phyloP scores from a whole-genome alignment of 1,140 invertebrate genomes.

The Drosophila chauvacae region DNA sequence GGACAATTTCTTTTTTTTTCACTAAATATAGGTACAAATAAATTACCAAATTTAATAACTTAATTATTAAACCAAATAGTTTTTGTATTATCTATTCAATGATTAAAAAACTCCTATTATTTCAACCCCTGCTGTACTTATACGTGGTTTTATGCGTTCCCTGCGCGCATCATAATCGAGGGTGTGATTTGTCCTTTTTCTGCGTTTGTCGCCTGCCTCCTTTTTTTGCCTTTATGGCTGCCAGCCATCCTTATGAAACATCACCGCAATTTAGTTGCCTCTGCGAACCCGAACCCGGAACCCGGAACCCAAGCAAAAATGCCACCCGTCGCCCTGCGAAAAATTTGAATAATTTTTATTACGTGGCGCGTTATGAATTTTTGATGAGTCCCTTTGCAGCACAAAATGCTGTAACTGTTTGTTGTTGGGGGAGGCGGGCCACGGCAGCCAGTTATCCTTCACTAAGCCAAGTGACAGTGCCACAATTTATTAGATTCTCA shows the following conservation, averaged over 20 bases:
- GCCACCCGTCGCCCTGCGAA: slow-evolving; percentile 54
- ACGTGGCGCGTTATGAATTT: slow-evolving; percentile 84
- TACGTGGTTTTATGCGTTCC: slow-evolving; percentile 13
- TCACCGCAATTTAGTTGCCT: slow-evolving; percentile 78
- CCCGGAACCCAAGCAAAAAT: slow-evolving; percentile 9
- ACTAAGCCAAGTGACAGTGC: slow-evolving; percentile 82
- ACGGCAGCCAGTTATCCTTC: slow-evolving; percentile 78
- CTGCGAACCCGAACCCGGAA: slow-evolving; percentile 12
- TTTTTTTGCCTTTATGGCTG: slow-evolving; percentile 20
- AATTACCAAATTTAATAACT: neutral
- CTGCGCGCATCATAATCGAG: slow-evolving; percentile 75
- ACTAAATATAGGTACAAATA: no score
- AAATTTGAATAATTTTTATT: slow-evolving; percentile 84
- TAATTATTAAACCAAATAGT: no score
- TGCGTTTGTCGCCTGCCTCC: slow-evolving; percentile 44
- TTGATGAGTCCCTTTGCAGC: slow-evolving; percentile 69
- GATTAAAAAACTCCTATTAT: neutral
- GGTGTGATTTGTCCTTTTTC: slow-evolving; percentile 83
- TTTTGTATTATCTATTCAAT: neutral
- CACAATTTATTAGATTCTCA: slow-evolving; percentile 84
- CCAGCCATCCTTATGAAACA: slow-evolving; percentile 71
- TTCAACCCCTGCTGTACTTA: slow-evolving; percentile 2
- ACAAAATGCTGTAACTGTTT: slow-evolving; percentile 41
- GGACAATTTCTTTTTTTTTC: no score
- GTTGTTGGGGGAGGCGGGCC: slow-evolving; percentile 29